Base-by-base conservation (phyloP, 2,797 vertebrate species). In the Helarctos malayanus region DNA sequence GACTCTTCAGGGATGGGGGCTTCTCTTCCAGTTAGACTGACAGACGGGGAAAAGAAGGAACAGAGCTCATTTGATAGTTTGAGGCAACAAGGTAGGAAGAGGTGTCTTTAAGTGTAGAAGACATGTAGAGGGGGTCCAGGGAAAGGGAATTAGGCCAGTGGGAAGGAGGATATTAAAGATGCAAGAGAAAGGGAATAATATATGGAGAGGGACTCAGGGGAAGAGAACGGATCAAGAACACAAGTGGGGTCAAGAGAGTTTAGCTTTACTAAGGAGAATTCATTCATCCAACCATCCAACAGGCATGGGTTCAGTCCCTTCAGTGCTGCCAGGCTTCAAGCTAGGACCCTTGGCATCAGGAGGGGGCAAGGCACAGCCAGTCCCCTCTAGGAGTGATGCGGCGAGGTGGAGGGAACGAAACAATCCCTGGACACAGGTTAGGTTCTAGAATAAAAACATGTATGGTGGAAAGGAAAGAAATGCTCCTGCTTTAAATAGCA, bases 141-240 rank as follows among this genome's bases (percentile, higher is more conserved):
- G 3, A 68, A 23, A 71, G 11, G 75, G 54, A 81, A 73, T 78
- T 45, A 82, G 96, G 61, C n/a, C 32, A 15, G 12, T 32, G 88
- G 73, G 78, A 56, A 69, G 76, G 27, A 92, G 87, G 57, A 32
- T 38, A 35, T 45, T 75, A 92, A 92, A 85, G 79, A 89, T 83
- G 23, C 56, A 73, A 29, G 84, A 89, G 7, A 38, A 81, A 69
- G 35, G 41, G 18, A 65, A n/a, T 35, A 68, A 65, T 59, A 41
- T 29, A 38, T n/a, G 85, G 61, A 79, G 80, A 91, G 86, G 29
- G 29, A 45, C 59, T 85, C 81, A 56, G 68, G 29, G 29, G 86
- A 69, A 25, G 76, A 89, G 61, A 45, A 61, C 27, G 8, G 75
- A 63, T 59, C 11, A 19, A 81, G 61, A 83, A 68, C n/a, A 88